These are phyloP conservation scores for Poeciliopsis turneri DNA, from an alignment of 2,797 vertebrate genomes.

Conservation along the genomic window DNA sequence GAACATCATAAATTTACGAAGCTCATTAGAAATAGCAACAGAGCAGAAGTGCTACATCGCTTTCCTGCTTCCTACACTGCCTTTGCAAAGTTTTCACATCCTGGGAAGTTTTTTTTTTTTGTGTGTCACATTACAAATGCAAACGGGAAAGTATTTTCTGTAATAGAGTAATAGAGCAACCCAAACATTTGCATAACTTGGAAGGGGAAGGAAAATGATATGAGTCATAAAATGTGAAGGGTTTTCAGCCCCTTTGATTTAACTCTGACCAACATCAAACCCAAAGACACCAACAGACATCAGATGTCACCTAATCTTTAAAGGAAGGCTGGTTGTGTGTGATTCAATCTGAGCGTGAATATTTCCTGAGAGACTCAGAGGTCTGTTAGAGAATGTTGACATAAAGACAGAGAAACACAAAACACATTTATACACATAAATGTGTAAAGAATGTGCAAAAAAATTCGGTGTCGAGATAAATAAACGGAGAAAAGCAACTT, in stretches of 20 bases:
- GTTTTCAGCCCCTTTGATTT: not conserved
- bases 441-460: not conserved
- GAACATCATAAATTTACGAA: constrained; percentile 17
- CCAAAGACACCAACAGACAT: not conserved
- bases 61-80: not conserved
- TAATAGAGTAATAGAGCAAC: not conserved
- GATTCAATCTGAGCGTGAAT: not conserved
- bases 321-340: not conserved
- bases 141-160: not conserved
- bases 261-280: not conserved
- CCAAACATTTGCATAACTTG: not conserved
- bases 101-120: not conserved
- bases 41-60: not conserved
- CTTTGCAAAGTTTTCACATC: not conserved
- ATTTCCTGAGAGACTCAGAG: not conserved
- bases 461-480: not conserved
- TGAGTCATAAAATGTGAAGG: not conserved
- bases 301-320: not conserved
- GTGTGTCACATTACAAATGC: not conserved
- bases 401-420: not conserved
- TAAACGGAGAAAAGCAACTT: not conserved
- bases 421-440: not conserved
- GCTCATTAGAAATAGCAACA: constrained; percentile 15
- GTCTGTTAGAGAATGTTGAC: not conserved
- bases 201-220: not conserved